Conservation (phyloP, 2,888 invertebrate genomes). For the Tipula lateralis region DNA sequence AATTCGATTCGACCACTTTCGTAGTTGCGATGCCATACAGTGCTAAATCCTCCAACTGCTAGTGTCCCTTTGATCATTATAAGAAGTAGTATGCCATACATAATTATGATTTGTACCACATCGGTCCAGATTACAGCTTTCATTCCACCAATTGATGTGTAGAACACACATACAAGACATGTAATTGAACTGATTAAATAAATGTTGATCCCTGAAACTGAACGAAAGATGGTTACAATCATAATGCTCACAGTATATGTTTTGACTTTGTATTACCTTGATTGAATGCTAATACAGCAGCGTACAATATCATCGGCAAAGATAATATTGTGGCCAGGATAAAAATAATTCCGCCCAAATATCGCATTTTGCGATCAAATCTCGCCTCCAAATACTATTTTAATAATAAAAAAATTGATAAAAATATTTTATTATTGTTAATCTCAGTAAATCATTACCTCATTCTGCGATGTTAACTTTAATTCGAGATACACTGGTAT, state of each 20-base stretch:
- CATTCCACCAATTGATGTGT: background rate
- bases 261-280: too few species aligned
- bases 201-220: background rate
- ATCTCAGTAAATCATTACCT: too few species aligned
- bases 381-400: background rate
- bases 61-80: background rate
- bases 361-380: background rate
- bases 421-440: too few species aligned
- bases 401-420: too few species aligned
- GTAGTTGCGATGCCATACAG: conserved; percentile 50
- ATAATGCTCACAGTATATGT: too few species aligned
- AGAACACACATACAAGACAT: background rate
- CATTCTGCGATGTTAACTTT: too few species aligned
- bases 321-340: too few species aligned
- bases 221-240: background rate
- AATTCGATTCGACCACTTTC: conserved; percentile 65
- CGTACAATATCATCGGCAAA: conserved; percentile 56
- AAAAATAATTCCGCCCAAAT: background rate
- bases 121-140: background rate
- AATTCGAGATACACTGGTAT: too few species aligned
- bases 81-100: background rate
- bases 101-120: background rate
- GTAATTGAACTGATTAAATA: background rate
- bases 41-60: background rate
- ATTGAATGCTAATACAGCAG: conserved; percentile 73